These are phyloP conservation scores for Hyperoplus immaculatus DNA, from an alignment of 2,797 vertebrate species.

Conservation along the genomic window DNA sequence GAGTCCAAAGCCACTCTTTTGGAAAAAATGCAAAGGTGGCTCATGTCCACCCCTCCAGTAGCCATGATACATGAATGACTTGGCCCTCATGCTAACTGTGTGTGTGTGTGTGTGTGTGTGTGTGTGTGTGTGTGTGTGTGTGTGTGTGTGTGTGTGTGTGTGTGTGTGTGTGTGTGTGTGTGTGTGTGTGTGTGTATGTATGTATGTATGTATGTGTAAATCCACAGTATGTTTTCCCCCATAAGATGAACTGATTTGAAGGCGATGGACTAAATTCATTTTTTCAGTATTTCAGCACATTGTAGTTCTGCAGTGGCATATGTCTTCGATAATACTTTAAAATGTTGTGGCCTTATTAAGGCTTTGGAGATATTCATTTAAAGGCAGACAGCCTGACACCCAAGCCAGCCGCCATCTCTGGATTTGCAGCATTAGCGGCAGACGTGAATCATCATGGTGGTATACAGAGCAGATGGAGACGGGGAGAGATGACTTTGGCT, in stretches of 20 bases:
- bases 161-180: constrained; percentile 32
- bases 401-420: constrained; percentile 71
- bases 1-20: constrained; percentile 84
- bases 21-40: constrained; percentile 77
- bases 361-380: constrained; percentile 52
- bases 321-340: constrained; percentile 40
- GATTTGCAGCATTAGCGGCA: constrained; percentile 76
- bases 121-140: constrained; percentile 24
- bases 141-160: constrained; percentile 29
- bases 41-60: constrained; percentile 57
- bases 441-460: constrained; percentile 75
- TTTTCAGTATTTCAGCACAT: neutral
- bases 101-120: constrained; percentile 28
- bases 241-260: constrained; percentile 11
- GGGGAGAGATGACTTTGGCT: constrained; percentile 61
- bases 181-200: constrained; percentile 19
- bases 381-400: constrained; percentile 61
- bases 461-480: constrained; percentile 73
- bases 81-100: constrained; percentile 55
- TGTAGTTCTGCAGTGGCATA: constrained; percentile 4
- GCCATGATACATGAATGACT: constrained; percentile 71
- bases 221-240: constrained; percentile 2
- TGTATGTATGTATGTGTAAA: constrained; percentile 21
- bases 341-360: constrained; percentile 33
- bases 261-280: constrained; percentile 1